phyloP scores from a whole-genome alignment of 2,113 vertebrate genomes.

The Glaucomys volans region DNA sequence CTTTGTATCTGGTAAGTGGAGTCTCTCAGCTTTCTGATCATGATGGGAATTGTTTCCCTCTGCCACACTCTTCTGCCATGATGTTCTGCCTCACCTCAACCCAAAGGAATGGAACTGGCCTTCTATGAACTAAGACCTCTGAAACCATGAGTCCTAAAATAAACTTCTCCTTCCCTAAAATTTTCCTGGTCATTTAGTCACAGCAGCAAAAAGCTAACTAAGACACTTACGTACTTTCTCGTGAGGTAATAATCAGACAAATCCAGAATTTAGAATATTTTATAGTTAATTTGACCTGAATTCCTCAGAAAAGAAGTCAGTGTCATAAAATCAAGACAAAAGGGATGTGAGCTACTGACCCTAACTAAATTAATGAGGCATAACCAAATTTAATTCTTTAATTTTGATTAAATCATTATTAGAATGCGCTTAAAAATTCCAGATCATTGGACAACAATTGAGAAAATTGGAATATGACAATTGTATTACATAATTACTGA shows the following conservation, averaged over 20 bases:
- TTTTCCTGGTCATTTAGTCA: too few relatives aligned
- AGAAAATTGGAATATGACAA: background rate
- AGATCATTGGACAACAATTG: background rate
- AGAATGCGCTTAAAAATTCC: background rate
- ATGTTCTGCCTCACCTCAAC: too few relatives aligned
- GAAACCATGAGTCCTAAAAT: too few relatives aligned
- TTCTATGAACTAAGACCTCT: too few relatives aligned
- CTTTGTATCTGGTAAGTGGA: too few relatives aligned
- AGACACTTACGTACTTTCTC: background rate
- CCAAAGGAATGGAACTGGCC: too few relatives aligned
- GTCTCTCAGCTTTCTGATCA: too few relatives aligned
- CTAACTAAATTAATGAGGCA: conserved; percentile 34
- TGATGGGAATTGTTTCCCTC: too few relatives aligned
- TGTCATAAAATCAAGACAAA: conserved; percentile 5
- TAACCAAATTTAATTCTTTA: conserved; percentile 3
- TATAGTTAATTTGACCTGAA: background rate
- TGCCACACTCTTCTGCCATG: too few relatives aligned
- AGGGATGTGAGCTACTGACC: background rate
- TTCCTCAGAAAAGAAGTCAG: background rate
- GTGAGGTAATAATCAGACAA: background rate
- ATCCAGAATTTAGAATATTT: background rate
- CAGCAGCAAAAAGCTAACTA: too few relatives aligned
- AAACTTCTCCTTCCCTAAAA: too few relatives aligned
- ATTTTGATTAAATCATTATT: background rate
- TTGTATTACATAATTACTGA: conserved; percentile 23